Evolutionary conservation across 2,888 invertebrate species (phyloP).

Genomic region (Macrosoma leucophasiata): DNA sequence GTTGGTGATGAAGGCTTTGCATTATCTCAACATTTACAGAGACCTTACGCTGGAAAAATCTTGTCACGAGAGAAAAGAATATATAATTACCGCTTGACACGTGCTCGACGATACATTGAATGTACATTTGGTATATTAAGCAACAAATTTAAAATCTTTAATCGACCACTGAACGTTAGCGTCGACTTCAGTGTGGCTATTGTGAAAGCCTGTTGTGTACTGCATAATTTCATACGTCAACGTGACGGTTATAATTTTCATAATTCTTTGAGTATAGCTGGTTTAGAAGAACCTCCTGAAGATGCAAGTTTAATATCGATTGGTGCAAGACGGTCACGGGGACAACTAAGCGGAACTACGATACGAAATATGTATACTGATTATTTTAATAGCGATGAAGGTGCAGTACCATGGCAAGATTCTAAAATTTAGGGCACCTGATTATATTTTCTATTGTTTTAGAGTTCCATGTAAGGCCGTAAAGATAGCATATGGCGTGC

Average conservation of each 20-base stretch:
- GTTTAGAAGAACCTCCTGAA: conserved; percentile 7
- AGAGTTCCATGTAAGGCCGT: no score
- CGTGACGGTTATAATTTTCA: conserved; percentile 11
- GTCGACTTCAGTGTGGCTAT: conserved; percentile 5
- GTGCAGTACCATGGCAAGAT: conserved; percentile 15
- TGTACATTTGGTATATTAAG: conserved; percentile 5
- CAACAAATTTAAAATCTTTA: conserved; percentile 19
- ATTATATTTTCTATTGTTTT: conserved; percentile 7
- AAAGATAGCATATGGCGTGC: no score
- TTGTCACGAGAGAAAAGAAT: conserved; percentile 15
- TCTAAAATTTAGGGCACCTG: conserved; percentile 7
- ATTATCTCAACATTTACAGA: conserved; percentile 16
- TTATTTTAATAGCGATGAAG: conserved; percentile 13
- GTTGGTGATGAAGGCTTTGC: conserved; percentile 19
- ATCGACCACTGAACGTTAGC: conserved; percentile 22
- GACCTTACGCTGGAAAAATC: conserved; percentile 13
- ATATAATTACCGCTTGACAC: conserved; percentile 8
- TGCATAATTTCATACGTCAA: conserved; percentile 8
- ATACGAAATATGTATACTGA: conserved; percentile 15
- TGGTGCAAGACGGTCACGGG: no score
- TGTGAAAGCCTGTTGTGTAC: conserved; percentile 9
- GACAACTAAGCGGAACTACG: conserved; percentile 10
- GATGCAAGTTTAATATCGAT: conserved; percentile 8
- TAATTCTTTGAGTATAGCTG: conserved; percentile 14
- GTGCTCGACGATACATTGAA: conserved; percentile 7